Conservation (phyloP, 1,140 invertebrate genomes). For the Trypoxylus dichotomus region DNA sequence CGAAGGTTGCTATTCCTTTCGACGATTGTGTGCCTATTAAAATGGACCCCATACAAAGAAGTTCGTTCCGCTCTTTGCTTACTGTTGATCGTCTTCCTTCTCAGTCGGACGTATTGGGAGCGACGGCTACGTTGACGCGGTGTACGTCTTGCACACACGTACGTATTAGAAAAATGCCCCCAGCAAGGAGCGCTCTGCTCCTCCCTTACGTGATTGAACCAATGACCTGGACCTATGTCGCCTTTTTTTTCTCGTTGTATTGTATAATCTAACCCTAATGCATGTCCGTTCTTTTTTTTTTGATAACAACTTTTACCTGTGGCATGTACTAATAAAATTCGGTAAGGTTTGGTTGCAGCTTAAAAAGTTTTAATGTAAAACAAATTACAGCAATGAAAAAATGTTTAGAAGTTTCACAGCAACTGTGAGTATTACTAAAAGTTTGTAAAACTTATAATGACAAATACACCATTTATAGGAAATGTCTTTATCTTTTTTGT, state of each 20-base stretch:
- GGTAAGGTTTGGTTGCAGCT: no score
- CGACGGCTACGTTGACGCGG: neutral
- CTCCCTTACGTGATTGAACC: conserved; percentile 32
- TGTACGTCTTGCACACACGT: neutral
- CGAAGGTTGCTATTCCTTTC: conserved; percentile 33
- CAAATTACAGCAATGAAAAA: no score
- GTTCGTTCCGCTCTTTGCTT: conserved; percentile 32
- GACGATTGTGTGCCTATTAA: conserved; percentile 45
- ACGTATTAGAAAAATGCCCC: conserved; percentile 40
- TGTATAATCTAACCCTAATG: neutral
- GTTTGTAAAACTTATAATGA: no score
- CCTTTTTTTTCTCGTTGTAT: neutral
- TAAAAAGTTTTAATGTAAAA: no score
- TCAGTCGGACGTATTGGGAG: neutral
- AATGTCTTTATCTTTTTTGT: no score
- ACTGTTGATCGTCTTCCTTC: conserved; percentile 28
- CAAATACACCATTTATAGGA: no score
- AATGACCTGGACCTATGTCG: conserved; percentile 5
- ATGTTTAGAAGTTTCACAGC: no score
- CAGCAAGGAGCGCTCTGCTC: conserved; percentile 42
- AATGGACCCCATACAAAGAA: conserved; percentile 50
- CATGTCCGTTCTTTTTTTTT: neutral
- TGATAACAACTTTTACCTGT: neutral
- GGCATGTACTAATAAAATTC: no score
- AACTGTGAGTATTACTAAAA: no score